Evolutionary conservation across 2,888 invertebrate genomes (phyloP).

Genomic region (Candidula unifasciata): DNA sequence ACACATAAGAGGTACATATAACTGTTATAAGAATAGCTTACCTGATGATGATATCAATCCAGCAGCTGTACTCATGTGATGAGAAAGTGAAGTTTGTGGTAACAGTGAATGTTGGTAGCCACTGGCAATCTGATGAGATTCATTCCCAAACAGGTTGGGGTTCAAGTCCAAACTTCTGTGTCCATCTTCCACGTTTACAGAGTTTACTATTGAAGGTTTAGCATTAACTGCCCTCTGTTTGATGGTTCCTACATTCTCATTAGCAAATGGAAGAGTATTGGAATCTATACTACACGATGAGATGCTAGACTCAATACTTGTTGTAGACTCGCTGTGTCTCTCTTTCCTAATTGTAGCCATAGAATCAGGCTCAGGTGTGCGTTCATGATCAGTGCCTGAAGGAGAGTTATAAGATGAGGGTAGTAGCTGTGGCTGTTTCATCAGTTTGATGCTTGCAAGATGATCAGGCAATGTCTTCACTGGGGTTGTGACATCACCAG

Average conservation of each 20-base stretch:
- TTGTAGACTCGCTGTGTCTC: constrained; percentile 49
- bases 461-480: neutral
- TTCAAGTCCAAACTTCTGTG: constrained; percentile 58
- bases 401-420: neutral
- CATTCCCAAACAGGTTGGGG: constrained; percentile 55
- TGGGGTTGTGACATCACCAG: neutral
- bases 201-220: constrained; percentile 73
- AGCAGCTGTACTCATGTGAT: constrained; percentile 18
- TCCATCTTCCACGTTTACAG: constrained; percentile 60
- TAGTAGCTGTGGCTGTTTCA: constrained; percentile 29
- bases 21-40: too few relatives aligned
- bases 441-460: constrained; percentile 17
- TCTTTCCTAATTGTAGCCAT: constrained; percentile 19
- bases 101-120: constrained; percentile 11
- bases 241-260: constrained; percentile 98
- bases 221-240: constrained; percentile 84
- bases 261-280: constrained; percentile 92
- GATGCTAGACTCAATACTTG: constrained; percentile 65
- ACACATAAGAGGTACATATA: too few relatives aligned
- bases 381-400: constrained; percentile 36
- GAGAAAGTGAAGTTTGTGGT: constrained; percentile 11
- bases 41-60: constrained; percentile 21
- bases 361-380: constrained; percentile 37
- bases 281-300: constrained; percentile 91
- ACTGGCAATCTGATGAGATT: constrained; percentile 26